Conservation (phyloP, 1,140 invertebrate species). For the Lerema accius region DNA sequence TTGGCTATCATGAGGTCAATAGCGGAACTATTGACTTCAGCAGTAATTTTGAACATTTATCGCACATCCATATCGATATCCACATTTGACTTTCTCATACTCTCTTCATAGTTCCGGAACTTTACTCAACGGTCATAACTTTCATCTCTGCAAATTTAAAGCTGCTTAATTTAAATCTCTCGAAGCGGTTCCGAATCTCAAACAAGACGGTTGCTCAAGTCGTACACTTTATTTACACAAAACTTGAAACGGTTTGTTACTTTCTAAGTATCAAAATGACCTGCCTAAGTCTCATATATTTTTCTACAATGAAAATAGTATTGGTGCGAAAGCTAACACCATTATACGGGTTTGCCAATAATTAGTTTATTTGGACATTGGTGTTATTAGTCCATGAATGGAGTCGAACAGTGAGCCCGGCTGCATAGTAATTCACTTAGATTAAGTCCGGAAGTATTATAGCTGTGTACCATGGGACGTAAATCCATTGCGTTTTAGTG, state of each 20-base stretch:
- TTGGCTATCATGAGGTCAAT: slow-evolving; percentile 11
- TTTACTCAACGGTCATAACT: not conserved
- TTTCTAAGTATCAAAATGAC: no score
- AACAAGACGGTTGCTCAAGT: slow-evolving; percentile 17
- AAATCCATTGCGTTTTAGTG: slow-evolving; percentile 41
- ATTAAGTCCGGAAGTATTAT: slow-evolving; percentile 46
- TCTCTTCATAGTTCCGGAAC: not conserved
- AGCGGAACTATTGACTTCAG: slow-evolving; percentile 1
- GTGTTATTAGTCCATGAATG: slow-evolving; percentile 15
- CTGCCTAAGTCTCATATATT: no score
- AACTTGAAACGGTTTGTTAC: slow-evolving; percentile 7
- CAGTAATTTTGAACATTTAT: slow-evolving; percentile 10
- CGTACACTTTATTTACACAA: slow-evolving; percentile 26
- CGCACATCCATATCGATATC: slow-evolving; percentile 3
- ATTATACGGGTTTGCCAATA: not conserved
- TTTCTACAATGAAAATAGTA: no score
- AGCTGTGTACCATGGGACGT: slow-evolving; percentile 59
- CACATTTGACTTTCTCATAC: slow-evolving; percentile 5
- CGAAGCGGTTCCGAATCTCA: slow-evolving; percentile 1
- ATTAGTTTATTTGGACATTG: slow-evolving; percentile 6
- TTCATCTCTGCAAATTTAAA: not conserved
- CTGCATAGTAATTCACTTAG: slow-evolving; percentile 55
- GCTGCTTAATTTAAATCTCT: slow-evolving; percentile 17
- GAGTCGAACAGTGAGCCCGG: slow-evolving; percentile 4
- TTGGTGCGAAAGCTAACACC: no score